Conservation (phyloP, 2,113 vertebrate species). For the Mormyrus lacerda region DNA sequence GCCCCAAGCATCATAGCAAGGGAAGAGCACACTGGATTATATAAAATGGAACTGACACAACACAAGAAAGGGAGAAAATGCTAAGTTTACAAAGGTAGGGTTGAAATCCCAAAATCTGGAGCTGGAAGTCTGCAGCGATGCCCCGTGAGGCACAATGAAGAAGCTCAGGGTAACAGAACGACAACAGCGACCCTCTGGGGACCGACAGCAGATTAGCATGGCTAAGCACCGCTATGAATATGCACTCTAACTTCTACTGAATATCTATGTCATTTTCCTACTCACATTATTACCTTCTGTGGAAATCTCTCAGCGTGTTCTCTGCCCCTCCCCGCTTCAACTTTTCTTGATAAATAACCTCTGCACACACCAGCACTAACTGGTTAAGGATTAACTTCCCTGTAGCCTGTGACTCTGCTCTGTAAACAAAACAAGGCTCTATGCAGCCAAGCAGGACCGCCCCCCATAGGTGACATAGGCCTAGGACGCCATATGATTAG, state of each 20-base stretch:
- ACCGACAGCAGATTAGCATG: background rate
- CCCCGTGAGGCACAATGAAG: background rate
- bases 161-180: background rate
- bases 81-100: background rate
- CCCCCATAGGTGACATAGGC: background rate
- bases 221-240: background rate
- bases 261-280: background rate
- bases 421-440: background rate
- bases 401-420: background rate
- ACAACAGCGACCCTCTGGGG: background rate
- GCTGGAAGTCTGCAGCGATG: background rate
- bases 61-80: background rate
- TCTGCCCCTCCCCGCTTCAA: background rate
- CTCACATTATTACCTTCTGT: background rate
- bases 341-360: background rate
- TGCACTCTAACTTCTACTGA: background rate
- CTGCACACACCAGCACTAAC: background rate
- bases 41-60: background rate
- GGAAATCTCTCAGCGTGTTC: background rate
- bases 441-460: background rate
- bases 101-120: background rate
- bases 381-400: constrained; percentile 6
- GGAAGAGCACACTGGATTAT: background rate
- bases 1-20: background rate
- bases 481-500: background rate